Percentiles rank a stretch among this genome's conserved stretches.
phyloP scores from a whole-genome alignment of 2,797 vertebrate genomes.

The Linurgus olivaceus region DNA sequence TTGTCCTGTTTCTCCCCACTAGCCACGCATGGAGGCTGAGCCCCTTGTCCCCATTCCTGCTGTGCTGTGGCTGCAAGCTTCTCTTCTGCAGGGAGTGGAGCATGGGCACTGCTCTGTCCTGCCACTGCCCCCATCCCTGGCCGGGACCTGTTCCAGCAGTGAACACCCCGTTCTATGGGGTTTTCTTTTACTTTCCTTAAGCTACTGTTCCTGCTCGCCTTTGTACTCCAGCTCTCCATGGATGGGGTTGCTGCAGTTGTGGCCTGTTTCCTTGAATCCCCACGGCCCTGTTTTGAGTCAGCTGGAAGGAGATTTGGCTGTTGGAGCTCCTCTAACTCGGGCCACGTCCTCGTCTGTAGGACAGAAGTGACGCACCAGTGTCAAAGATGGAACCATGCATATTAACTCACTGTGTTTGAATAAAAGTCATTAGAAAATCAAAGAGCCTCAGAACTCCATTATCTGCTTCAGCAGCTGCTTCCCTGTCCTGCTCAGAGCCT shows the following conservation, averaged over 20 bases:
- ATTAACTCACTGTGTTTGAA: not conserved
- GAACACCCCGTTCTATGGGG: not conserved
- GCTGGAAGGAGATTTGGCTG: not conserved
- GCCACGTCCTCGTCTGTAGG: not conserved
- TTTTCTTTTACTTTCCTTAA: not conserved
- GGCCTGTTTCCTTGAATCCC: not conserved
- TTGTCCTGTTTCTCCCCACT: not conserved
- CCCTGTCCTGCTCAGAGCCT: not conserved
- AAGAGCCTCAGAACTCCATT: slow-evolving; percentile 23
- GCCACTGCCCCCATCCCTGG: not conserved
- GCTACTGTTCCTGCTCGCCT: accelerated
- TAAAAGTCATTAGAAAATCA: slow-evolving; percentile 32
- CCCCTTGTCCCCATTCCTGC: not conserved
- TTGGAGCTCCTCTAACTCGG: not conserved
- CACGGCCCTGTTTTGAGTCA: not conserved
- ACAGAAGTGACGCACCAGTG: not conserved
- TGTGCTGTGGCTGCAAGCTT: not conserved
- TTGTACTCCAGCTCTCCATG: not conserved
- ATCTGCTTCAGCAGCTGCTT: slow-evolving; percentile 21
- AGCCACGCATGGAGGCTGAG: accelerated
- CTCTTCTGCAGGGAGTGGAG: not conserved
- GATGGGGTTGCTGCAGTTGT: not conserved
- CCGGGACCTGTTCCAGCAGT: not conserved
- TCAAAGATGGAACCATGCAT: not conserved
- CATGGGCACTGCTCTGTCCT: accelerated